phyloP scores from a whole-genome alignment of 1,140 invertebrate species.

The Drosophila elegans region DNA sequence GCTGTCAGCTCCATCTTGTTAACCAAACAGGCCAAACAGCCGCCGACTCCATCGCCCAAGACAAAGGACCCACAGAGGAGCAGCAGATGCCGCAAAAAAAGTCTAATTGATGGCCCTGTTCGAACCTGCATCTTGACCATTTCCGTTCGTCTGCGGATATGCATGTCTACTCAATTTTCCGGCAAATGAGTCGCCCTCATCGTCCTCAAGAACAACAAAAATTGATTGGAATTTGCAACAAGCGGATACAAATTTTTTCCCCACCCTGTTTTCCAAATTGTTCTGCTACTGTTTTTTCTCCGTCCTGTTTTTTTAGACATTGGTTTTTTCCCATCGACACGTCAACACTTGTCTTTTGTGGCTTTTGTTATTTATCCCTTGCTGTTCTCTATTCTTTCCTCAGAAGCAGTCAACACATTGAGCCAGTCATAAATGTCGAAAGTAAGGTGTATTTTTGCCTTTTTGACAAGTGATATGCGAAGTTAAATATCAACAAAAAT shows the following conservation, averaged over 20 bases:
- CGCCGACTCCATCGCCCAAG: slow-evolving; percentile 56
- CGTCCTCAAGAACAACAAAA: slow-evolving; percentile 53
- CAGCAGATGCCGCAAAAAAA: slow-evolving; percentile 17
- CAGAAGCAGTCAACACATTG: neutral
- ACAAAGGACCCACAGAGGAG: slow-evolving; percentile 60
- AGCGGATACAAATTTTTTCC: slow-evolving; percentile 57
- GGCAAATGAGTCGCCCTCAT: slow-evolving; percentile 68
- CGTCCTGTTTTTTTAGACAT: slow-evolving; percentile 4
- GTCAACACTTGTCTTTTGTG: slow-evolving; percentile 71
- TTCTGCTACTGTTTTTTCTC: slow-evolving; percentile 23
- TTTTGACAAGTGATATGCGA: neutral
- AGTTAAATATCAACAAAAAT: neutral
- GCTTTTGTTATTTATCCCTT: slow-evolving; percentile 48
- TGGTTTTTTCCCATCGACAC: slow-evolving; percentile 30
- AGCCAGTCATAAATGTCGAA: slow-evolving; percentile 54
- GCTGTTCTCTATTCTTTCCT: slow-evolving; percentile 1
- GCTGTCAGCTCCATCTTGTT: slow-evolving; percentile 72
- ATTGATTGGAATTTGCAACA: slow-evolving; percentile 82
- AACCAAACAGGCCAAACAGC: slow-evolving; percentile 65
- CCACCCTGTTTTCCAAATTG: slow-evolving; percentile 20
- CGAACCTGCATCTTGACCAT: slow-evolving; percentile 75
- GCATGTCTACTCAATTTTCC: slow-evolving; percentile 83
- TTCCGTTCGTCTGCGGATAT: slow-evolving; percentile 67
- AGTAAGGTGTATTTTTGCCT: neutral
- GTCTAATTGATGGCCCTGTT: slow-evolving; percentile 66